Evolutionary conservation across 2,797 vertebrate species (phyloP), one percentile per base, ranked within the genome.

Genomic region (Thamnophis elegans): DNA sequence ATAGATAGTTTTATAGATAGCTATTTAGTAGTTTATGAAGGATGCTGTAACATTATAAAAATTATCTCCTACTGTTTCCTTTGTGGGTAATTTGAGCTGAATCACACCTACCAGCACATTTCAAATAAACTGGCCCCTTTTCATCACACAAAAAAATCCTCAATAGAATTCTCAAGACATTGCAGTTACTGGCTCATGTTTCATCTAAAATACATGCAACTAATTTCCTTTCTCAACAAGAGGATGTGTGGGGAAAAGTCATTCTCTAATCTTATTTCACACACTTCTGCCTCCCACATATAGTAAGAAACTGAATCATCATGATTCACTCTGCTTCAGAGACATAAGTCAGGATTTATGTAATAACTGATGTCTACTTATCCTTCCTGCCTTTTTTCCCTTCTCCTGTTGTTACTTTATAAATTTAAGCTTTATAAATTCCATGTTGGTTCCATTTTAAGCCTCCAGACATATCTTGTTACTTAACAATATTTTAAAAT

Each of bases 141-240:
- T 82, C 93, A 89, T 95, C 51, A 89, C 51, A 89, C 54, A 94
- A 94, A 92, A 89, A 89, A 60, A 8, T 6, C 4, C 87, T 28
- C 92, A 87, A 20, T 1, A 93, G 93, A 91, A 91, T 91, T 94
- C 87, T 90, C 90, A 87, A 13, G 26, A 54, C 58, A 89, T 92
- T 95, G 91, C 56, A 51, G 88, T 91, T 62, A 91, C 68, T 93
- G 86, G 36, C 13, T 91, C 51, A 62, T 55, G 18, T 91, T 94
- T 93, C 14, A 82, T 88, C 91, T 59, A 65, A 94, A 89, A 91
- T 47, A 13, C 86, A 93, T 89, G 93, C 95, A 47, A 96, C 93
- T 78, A 90, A 92, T 91, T 94, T 89, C 73, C 91, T 14, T 55
- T 88, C 89, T 42, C 56, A 93, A 59, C 85, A 88, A 91, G 92